Conservation (phyloP, 2,797 vertebrate species). For the Amazonetta brasiliensis region DNA sequence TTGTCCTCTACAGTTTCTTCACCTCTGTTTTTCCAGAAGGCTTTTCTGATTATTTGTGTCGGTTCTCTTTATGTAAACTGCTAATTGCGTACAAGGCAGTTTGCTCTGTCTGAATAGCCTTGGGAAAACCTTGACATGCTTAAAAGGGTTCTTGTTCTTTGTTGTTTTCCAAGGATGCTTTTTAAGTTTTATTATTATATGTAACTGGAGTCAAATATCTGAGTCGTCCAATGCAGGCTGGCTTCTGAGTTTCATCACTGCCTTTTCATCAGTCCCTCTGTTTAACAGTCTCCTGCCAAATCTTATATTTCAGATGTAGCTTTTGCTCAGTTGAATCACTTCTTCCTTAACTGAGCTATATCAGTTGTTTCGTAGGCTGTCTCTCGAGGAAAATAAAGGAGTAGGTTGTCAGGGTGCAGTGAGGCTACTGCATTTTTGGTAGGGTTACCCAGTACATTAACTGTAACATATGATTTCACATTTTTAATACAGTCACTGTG, state of each 20-base stretch:
- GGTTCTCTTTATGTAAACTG: slow-evolving; percentile 9
- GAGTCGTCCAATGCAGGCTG: neutral
- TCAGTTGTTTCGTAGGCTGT: neutral
- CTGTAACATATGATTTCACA: neutral
- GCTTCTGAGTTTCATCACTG: neutral
- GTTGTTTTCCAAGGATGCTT: neutral
- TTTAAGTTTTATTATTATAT: neutral
- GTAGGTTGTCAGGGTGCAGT: neutral
- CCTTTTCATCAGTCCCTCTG: neutral
- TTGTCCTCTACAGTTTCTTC: neutral
- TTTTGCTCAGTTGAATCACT: neutral
- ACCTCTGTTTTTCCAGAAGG: neutral
- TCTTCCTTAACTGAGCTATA: neutral
- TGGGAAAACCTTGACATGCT: neutral
- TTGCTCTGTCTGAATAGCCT: neutral
- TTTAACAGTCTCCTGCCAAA: neutral
- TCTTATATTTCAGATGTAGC: neutral
- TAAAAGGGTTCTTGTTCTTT: neutral
- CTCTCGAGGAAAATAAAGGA: neutral
- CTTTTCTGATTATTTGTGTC: neutral
- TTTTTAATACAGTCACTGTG: neutral
- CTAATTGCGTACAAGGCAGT: slow-evolving; percentile 10
- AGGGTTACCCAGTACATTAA: neutral
- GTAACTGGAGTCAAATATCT: neutral
- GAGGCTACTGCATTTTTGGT: neutral